A percentile compares a stretch with the other conserved stretches of the same genome.
These are phyloP conservation scores for Eospalax fontanierii DNA, from an alignment of 2,797 vertebrate genomes.

Conservation along the genomic window DNA sequence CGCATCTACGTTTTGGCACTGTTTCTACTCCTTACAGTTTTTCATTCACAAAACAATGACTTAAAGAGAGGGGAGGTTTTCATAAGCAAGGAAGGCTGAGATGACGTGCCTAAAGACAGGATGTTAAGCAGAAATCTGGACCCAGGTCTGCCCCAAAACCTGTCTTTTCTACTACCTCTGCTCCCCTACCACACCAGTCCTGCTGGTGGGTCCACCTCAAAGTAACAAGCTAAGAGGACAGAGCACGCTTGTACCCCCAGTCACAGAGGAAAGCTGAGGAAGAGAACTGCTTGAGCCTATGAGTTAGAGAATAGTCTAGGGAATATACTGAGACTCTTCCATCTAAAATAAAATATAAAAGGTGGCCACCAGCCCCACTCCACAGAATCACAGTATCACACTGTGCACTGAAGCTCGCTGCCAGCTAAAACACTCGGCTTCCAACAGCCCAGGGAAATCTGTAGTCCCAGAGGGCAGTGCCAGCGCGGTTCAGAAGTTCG, in stretches of 20 bases:
- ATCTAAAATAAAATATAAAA: background rate
- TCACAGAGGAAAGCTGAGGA: background rate
- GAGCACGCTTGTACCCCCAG: background rate
- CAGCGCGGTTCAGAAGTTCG: constrained; percentile 55
- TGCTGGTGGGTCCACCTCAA: background rate
- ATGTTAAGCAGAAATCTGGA: background rate
- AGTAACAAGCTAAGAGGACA: background rate
- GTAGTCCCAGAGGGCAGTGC: background rate
- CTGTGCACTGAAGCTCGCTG: background rate
- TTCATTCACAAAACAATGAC: constrained; percentile 14
- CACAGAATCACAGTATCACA: too few relatives aligned
- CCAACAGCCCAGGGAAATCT: background rate
- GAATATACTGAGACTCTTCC: background rate
- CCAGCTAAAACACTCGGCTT: background rate
- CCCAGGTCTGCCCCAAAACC: background rate
- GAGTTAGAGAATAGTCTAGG: background rate
- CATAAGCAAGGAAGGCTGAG: background rate
- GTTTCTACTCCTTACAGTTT: background rate
- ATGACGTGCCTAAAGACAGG: background rate
- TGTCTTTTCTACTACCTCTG: background rate
- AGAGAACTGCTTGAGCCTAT: background rate
- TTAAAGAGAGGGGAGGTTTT: constrained; percentile 4
- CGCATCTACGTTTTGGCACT: background rate
- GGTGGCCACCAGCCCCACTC: background rate
- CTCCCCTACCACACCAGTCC: too few relatives aligned